Evolutionary conservation across 2,113 vertebrate species (phyloP).

Genomic region (Cynoglossus semilaevis): DNA sequence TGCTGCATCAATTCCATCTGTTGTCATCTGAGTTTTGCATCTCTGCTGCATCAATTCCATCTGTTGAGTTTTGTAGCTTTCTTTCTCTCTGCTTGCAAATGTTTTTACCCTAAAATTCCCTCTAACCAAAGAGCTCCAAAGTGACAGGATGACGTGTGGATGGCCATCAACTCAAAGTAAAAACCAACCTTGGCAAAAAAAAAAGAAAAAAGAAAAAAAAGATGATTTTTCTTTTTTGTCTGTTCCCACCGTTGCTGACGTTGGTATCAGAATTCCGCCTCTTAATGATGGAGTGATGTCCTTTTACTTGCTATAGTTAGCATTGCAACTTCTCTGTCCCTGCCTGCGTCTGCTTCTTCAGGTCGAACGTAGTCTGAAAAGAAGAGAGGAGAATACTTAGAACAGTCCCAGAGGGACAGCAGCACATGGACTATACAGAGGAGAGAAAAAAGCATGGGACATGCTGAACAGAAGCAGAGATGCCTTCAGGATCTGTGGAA

Average conservation of each 20-base stretch:
- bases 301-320: conserved; percentile 10
- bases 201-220: too few species aligned
- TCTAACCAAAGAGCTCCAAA: too few species aligned
- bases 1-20: conserved; percentile 45
- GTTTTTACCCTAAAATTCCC: not conserved
- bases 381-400: not conserved
- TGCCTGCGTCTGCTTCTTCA: conserved; percentile 9
- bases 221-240: not conserved
- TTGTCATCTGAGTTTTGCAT: conserved; percentile 63
- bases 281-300: not conserved
- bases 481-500: conserved; percentile 51
- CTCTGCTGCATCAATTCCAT: conserved; percentile 59
- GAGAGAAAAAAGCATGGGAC: conserved; percentile 17
- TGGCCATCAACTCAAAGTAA: conserved; percentile 23
- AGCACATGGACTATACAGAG: not conserved
- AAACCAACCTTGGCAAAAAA: too few species aligned
- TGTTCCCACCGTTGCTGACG: conserved; percentile 5
- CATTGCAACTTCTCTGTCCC: conserved; percentile 5
- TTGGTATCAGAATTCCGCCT: conserved; percentile 24
- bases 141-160: conserved; percentile 18
- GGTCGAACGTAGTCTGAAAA: not conserved
- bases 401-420: too few species aligned
- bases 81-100: conserved; percentile 4
- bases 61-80: conserved; percentile 39
- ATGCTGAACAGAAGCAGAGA: conserved; percentile 22